phyloP scores from a whole-genome alignment of 2,797 vertebrate genomes.

The Spinibarbus caldwelli region DNA sequence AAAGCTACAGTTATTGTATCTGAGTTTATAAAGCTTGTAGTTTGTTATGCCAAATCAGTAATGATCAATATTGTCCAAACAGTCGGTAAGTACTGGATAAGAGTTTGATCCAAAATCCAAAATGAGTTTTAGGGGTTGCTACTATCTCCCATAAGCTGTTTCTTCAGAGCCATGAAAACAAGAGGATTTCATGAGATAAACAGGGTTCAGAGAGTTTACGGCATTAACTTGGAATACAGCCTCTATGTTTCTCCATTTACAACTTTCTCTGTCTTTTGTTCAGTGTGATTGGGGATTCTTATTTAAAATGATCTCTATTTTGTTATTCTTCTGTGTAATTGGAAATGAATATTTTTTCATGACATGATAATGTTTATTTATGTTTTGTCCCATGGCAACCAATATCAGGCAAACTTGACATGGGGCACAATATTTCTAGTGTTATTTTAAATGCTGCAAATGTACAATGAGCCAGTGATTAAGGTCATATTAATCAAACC shows the following conservation, averaged over 20 bases:
- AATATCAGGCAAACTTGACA: constrained; percentile 10
- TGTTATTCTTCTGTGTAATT: neutral
- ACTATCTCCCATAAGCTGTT: constrained; percentile 35
- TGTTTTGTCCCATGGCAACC: constrained; percentile 32
- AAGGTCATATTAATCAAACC: neutral
- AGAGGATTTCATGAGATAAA: constrained; percentile 40
- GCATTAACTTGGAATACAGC: constrained; percentile 28
- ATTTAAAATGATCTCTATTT: constrained; percentile 50
- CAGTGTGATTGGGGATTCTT: constrained; percentile 33
- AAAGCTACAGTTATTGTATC: neutral
- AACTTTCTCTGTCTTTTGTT: neutral
- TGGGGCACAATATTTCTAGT: constrained; percentile 14
- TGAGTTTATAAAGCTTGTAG: neutral
- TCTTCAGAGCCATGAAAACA: constrained; percentile 42
- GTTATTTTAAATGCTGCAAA: constrained; percentile 12
- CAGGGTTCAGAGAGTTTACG: neutral
- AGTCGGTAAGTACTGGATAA: neutral
- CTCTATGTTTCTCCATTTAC: constrained; percentile 25
- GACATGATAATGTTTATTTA: neutral
- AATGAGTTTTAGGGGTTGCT: constrained; percentile 23
- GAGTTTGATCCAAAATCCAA: neutral
- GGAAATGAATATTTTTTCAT: neutral
- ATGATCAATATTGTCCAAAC: neutral
- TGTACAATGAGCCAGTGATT: neutral
- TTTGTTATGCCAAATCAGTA: neutral